phyloP scores from a whole-genome alignment of 2,888 invertebrate species.

The Alentia gelatinosa region DNA sequence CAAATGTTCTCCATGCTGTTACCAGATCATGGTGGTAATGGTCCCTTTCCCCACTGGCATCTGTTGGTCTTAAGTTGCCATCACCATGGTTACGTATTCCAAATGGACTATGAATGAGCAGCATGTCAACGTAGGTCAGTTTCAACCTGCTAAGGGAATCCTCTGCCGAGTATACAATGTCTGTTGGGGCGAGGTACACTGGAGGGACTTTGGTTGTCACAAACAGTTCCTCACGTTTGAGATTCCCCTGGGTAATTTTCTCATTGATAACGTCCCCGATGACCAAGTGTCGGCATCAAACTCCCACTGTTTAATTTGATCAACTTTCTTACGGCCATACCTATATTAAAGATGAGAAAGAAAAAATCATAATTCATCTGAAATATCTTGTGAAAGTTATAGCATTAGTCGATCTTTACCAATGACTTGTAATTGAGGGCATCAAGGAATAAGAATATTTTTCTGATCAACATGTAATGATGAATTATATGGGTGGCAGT shows the following conservation, averaged over 20 bases:
- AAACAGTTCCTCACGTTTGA: slow-evolving; percentile 31
- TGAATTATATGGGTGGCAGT: too few species aligned
- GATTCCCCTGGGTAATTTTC: not conserved
- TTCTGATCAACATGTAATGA: too few species aligned
- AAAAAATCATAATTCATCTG: too few species aligned
- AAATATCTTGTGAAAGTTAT: too few species aligned
- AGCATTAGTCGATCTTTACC: too few species aligned
- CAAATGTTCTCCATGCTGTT: not conserved
- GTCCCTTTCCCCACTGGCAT: not conserved
- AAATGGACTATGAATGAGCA: slow-evolving; percentile 34
- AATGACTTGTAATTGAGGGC: too few species aligned
- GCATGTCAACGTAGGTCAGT: slow-evolving; percentile 42
- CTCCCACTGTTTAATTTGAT: slow-evolving; percentile 6
- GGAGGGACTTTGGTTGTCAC: slow-evolving; percentile 52
- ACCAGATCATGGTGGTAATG: not conserved
- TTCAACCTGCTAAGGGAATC: not conserved
- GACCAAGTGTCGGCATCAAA: slow-evolving; percentile 34
- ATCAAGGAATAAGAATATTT: too few species aligned
- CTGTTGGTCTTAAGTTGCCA: not conserved
- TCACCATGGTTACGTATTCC: slow-evolving; percentile 39
- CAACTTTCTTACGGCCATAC: not conserved
- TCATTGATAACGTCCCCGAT: too few species aligned
- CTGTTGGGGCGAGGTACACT: not conserved
- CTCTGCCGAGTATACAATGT: not conserved
- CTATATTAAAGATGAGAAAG: too few species aligned